These are phyloP conservation scores for Hetaerina americana DNA, from an alignment of 1,140 invertebrate species.

Conservation along the genomic window DNA sequence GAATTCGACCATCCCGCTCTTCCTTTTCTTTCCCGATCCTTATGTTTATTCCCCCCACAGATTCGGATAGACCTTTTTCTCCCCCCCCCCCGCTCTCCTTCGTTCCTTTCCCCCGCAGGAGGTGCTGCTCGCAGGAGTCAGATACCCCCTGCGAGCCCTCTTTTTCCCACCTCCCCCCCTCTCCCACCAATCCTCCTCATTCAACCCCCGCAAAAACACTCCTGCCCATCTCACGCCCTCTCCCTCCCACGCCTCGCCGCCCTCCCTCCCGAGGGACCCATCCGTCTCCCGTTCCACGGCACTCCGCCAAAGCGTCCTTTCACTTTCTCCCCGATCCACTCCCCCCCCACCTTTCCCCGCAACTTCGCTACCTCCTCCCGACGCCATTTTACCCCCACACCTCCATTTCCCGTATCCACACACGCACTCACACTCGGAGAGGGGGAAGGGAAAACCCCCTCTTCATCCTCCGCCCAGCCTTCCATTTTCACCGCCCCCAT, in stretches of 20 bases:
- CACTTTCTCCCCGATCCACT: neutral
- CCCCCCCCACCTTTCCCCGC: neutral
- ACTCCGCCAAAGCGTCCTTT: neutral
- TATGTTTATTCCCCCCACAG: no score
- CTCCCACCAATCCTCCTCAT: neutral
- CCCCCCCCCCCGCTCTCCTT: neutral
- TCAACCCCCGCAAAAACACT: no score
- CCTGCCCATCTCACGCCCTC: neutral
- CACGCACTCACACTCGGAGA: no score
- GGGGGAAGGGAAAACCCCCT: no score
- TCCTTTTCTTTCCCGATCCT: no score
- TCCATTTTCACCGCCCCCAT: no score
- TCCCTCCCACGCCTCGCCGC: neutral
- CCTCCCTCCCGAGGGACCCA: neutral
- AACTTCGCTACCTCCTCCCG: no score
- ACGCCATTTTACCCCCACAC: no score
- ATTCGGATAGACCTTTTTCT: no score
- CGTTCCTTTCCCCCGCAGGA: neutral
- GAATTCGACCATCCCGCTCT: no score
- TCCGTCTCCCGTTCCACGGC: neutral
- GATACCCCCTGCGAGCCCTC: neutral
- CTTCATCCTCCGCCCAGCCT: no score
- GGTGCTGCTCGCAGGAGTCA: neutral
- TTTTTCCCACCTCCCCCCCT: neutral
- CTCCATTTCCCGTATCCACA: no score